These are phyloP conservation scores for Sycon ciliatum DNA, from an alignment of 37 sponge, comb jelly and placozoan genomes.

Conservation along the genomic window DNA sequence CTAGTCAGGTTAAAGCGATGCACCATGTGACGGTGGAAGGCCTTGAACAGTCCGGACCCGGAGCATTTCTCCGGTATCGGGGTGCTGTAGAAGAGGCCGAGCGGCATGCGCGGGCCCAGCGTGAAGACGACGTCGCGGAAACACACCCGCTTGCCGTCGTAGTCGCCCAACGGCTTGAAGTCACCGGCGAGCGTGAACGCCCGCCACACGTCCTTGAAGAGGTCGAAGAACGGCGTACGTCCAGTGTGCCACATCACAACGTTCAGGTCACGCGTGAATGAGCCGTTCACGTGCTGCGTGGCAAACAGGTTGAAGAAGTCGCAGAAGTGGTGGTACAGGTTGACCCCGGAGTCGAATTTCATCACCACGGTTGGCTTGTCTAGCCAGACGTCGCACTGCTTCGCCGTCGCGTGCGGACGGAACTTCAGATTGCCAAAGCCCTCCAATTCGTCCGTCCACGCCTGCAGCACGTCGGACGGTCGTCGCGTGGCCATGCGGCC, in stretches of 20 bases:
- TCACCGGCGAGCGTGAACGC: conserved; percentile 61
- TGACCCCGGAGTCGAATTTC: conserved; percentile 29
- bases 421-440: not conserved
- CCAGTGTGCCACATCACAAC: conserved; percentile 81
- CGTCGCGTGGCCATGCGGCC: not conserved
- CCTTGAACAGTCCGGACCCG: conserved; percentile 68
- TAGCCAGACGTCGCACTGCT: not conserved
- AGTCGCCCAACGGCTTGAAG: conserved; percentile 50
- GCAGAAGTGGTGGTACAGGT: conserved; percentile 86
- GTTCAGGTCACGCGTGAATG: conserved; percentile 63
- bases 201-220: conserved; percentile 65
- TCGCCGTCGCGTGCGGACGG: not conserved
- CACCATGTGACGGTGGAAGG: conserved; percentile 60
- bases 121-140: conserved; percentile 74
- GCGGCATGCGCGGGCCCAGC: conserved; percentile 68
- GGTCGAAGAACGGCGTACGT: not conserved
- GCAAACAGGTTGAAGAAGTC: conserved; percentile 89
- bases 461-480: not conserved
- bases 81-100: conserved; percentile 79
- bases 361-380: not conserved
- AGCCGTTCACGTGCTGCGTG: conserved; percentile 74
- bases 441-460: not conserved
- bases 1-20: conserved; percentile 23
- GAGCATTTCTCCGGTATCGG: conserved; percentile 66
- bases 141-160: conserved; percentile 73